phyloP scores from a whole-genome alignment of 2,113 vertebrate species.

The Lagopus muta region DNA sequence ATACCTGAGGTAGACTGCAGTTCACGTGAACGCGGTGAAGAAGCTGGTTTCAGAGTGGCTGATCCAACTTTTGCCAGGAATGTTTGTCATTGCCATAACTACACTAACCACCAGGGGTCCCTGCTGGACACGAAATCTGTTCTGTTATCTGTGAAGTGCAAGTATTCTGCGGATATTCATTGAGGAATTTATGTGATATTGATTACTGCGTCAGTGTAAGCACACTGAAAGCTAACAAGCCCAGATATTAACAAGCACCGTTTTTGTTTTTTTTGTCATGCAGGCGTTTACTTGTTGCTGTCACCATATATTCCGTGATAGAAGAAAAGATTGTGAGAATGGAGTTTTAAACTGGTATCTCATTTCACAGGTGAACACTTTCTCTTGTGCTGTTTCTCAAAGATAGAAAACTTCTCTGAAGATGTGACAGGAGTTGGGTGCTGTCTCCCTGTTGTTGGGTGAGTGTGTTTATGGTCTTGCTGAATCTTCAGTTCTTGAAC shows the following conservation, averaged over 20 bases:
- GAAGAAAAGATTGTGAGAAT: neutral
- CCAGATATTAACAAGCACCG: neutral
- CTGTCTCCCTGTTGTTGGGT: neutral
- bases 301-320: neutral
- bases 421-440: neutral
- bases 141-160: neutral
- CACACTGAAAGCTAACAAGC: neutral
- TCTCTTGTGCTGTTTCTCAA: neutral
- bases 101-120: slow-evolving; percentile 8
- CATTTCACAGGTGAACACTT: neutral
- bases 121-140: neutral
- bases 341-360: neutral
- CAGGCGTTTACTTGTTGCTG: neutral
- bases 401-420: neutral
- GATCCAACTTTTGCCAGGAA: neutral
- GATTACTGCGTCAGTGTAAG: neutral
- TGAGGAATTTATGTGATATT: neutral
- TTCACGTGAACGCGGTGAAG: neutral
- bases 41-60: neutral
- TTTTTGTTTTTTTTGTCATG: neutral
- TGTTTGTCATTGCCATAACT: neutral
- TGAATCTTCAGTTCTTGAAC: neutral
- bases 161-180: neutral
- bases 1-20: neutral
- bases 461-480: neutral